Evolutionary conservation across 2,113 vertebrate genomes (phyloP), one percentile per base, ranked within the genome.

Genomic region (Ophiodon elongatus): DNA sequence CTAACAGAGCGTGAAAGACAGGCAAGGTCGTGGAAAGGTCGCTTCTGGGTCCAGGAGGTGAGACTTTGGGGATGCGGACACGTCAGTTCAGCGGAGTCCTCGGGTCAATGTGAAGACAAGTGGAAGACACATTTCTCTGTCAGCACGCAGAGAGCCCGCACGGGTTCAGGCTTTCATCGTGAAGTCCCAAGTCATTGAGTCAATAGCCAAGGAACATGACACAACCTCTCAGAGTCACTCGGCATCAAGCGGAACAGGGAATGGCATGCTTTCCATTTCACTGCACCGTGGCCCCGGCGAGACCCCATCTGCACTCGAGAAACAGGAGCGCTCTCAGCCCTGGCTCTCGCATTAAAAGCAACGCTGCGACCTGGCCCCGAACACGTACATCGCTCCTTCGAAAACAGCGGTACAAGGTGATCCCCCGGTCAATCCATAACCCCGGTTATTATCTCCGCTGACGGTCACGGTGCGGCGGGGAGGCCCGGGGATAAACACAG

Each of bases 191-290:
- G 94, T 96, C 96, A 96, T 96, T 87, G 96, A 97, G 96, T 97
- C 97, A 97, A 97, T 97, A 96, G 96, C 96, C 94, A 95, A 96
- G 95, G 96, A 97, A 97, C 97, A 97, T 95, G 97, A 97, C 96
- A 96, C 95, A 97, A 97, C 97, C 97, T 97, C 97, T 98, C 95
- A 95, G 95, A 97, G 93, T 95, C 96, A 96, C 94, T 96, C 93
- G 95, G 93, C 96, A 96, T 97, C 95, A 96, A 92, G 81, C 63
- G 83, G 91, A 96, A 96, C 95, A 95, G 94, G 95, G 93, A 92
- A 96, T 95, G 95, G 95, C 95, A 92, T 95, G 86, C 95, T 96
- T 97, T 96, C 97, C 95, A 96, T 97, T 95, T 96, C 95, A 95
- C 93, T 90, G 95, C 95, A 88, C 90, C 90, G 80, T 74, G 87